These are phyloP conservation scores for Argyrosomus japonicus DNA, from an alignment of 2,113 vertebrate species.

Conservation along the genomic window DNA sequence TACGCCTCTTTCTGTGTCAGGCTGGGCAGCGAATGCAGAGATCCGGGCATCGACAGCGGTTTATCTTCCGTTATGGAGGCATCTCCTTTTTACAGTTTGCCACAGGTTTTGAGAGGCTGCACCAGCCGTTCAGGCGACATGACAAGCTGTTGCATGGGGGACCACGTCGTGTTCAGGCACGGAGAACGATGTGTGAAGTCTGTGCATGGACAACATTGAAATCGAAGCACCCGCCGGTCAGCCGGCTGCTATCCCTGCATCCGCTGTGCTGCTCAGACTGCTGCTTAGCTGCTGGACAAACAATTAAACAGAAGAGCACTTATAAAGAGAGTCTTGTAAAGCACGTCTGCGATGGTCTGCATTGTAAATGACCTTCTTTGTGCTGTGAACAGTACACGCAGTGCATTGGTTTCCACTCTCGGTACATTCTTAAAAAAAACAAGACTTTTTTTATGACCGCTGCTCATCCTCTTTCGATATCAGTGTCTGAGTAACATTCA, in stretches of 20 bases:
- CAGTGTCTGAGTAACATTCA: conserved; percentile 14
- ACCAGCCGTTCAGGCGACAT: conserved; percentile 42
- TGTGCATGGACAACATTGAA: conserved; percentile 18
- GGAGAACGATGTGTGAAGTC: conserved; percentile 24
- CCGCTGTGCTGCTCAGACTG: conserved; percentile 37
- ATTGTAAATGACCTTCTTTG: conserved; percentile 32
- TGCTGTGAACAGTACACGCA: conserved; percentile 34
- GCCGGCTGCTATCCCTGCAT: conserved; percentile 23
- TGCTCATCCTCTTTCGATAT: conserved; percentile 48
- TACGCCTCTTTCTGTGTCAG: conserved; percentile 45
- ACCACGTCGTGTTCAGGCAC: conserved; percentile 14
- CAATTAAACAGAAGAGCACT: conserved; percentile 11
- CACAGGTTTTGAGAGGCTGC: conserved; percentile 33
- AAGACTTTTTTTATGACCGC: conserved; percentile 18
- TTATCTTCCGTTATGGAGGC: conserved; percentile 37
- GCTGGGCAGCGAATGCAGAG: conserved; percentile 25
- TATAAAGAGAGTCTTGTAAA: not conserved
- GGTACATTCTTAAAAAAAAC: conserved; percentile 26
- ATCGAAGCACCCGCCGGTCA: conserved; percentile 33
- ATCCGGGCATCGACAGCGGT: conserved; percentile 31
- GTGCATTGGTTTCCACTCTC: conserved; percentile 19
- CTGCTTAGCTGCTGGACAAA: conserved; percentile 49
- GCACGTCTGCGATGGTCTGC: not conserved
- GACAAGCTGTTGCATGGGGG: conserved; percentile 19
- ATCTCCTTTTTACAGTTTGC: conserved; percentile 35